These are phyloP conservation scores for Microcebus griseorufus DNA, from an alignment of 2,113 vertebrate species.

Conservation along the genomic window DNA sequence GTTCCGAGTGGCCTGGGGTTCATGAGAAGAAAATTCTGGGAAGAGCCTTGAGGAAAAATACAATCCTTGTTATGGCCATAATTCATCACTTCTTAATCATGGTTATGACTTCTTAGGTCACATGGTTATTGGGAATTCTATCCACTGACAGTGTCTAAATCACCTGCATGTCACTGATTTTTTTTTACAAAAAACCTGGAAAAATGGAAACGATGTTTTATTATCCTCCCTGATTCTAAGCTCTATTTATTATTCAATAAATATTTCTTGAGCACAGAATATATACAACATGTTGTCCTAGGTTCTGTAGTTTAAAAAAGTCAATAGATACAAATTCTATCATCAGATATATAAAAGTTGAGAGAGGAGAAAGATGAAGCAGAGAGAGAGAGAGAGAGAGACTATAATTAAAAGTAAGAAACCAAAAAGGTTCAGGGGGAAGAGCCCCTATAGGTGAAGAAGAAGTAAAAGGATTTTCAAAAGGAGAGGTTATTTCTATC, in stretches of 20 bases:
- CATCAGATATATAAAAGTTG: not conserved
- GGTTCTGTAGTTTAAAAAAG: not conserved
- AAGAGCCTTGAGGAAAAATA: not conserved
- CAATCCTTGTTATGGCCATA: no score
- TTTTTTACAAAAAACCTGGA: not conserved
- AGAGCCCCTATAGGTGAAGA: not conserved
- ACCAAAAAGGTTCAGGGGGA: not conserved
- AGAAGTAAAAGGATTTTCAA: not conserved
- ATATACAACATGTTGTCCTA: not conserved
- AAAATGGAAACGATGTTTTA: not conserved
- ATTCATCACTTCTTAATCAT: not conserved
- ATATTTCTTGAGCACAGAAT: not conserved
- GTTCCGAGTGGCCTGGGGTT: no score
- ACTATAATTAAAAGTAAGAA: not conserved
- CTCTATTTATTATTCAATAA: not conserved
- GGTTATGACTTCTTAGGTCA: not conserved
- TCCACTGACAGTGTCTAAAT: not conserved
- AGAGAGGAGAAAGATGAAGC: not conserved
- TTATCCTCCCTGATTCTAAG: not conserved
- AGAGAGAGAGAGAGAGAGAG: not conserved
- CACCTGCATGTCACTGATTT: not conserved
- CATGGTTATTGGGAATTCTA: not conserved
- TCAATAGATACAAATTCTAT: not conserved
- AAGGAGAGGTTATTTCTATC: not conserved
- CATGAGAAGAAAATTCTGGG: not conserved